A percentile compares a stretch with the other conserved stretches of the same genome.
Evolutionary conservation across 2,113 vertebrate genomes (phyloP).

Genomic region (Hippopotamus amphibius): DNA sequence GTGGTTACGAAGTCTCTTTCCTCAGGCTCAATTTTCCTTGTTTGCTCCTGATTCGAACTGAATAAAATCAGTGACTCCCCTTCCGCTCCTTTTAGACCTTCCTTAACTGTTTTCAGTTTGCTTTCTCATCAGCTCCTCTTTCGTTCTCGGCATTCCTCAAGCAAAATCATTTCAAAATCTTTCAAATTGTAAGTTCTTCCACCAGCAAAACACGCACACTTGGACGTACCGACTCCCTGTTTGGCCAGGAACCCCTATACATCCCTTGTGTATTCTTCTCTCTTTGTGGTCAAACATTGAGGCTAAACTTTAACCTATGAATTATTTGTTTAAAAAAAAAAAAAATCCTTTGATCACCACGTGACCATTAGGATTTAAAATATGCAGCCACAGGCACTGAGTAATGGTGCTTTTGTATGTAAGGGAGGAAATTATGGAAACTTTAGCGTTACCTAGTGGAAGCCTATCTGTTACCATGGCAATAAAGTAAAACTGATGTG

Average conservation of each 20-base stretch:
- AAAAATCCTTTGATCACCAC: neutral
- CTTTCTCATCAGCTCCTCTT: too few species aligned
- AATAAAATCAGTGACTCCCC: accelerated
- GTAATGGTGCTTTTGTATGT: neutral
- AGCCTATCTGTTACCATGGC: neutral
- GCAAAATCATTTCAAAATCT: neutral
- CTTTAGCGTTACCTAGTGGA: accelerated
- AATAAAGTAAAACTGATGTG: neutral
- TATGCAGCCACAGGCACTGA: neutral
- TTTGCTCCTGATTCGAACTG: accelerated
- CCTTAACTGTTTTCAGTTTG: neutral
- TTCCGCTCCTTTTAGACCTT: neutral
- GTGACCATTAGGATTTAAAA: neutral
- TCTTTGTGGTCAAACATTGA: too few species aligned
- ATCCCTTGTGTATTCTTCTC: too few species aligned
- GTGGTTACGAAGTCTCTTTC: accelerated
- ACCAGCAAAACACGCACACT: accelerated
- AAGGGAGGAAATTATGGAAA: neutral
- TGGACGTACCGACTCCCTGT: accelerated
- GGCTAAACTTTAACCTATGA: neutral
- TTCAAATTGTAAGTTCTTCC: neutral
- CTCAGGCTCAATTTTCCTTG: too few species aligned
- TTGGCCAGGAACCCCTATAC: accelerated
- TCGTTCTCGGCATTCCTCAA: neutral
- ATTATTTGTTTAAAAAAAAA: neutral